Evolutionary conservation across 2,888 invertebrate genomes (phyloP).

Genomic region (Acrocera orbiculus): DNA sequence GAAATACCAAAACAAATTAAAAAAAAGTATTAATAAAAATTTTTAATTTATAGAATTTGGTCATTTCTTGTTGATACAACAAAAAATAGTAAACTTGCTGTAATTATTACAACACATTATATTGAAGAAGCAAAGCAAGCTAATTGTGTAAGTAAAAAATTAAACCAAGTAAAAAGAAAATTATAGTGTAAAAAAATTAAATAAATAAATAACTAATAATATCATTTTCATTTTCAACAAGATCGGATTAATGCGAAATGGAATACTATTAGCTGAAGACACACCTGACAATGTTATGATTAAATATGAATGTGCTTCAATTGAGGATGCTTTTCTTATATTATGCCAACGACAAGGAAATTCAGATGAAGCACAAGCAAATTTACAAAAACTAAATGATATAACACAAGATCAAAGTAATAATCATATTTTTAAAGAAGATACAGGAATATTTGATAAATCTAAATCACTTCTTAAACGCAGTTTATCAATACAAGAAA

Average conservation of each 20-base stretch:
- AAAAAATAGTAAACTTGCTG: slow-evolving; percentile 49
- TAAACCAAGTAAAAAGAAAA: no score
- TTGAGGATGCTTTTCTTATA: slow-evolving; percentile 78
- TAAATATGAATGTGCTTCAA: slow-evolving; percentile 47
- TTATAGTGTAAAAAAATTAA: no score
- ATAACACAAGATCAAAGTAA: not conserved
- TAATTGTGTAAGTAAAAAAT: slow-evolving; percentile 40
- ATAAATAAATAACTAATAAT: no score
- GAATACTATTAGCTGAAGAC: slow-evolving; percentile 69
- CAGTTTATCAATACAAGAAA: not conserved
- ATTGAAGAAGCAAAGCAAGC: slow-evolving; percentile 82
- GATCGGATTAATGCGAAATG: slow-evolving; percentile 82
- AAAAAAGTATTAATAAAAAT: not conserved
- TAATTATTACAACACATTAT: slow-evolving; percentile 88
- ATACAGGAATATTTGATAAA: not conserved
- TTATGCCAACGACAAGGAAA: slow-evolving; percentile 43
- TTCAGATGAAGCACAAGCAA: slow-evolving; percentile 18
- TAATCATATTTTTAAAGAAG: not conserved
- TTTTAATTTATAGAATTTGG: slow-evolving; percentile 54
- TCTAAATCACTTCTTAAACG: not conserved
- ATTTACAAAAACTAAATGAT: not conserved
- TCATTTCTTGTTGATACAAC: slow-evolving; percentile 59
- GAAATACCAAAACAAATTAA: slow-evolving; percentile 5
- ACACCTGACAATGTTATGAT: slow-evolving; percentile 54
- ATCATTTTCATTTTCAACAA: no score